These are phyloP conservation scores for Kryptolebias ocellatus DNA, from an alignment of 2,797 vertebrate genomes.

Conservation along the genomic window DNA sequence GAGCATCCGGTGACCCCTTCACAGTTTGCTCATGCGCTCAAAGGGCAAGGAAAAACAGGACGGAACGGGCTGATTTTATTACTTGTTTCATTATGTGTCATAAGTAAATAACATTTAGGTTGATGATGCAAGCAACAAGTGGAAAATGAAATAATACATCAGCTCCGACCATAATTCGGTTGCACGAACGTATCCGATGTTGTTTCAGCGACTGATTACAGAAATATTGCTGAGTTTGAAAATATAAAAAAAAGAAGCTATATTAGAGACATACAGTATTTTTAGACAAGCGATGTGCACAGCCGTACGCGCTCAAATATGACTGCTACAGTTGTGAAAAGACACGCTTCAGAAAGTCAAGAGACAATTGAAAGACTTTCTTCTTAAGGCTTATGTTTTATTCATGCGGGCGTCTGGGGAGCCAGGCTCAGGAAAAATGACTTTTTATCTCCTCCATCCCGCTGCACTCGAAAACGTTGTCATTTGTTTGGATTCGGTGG, in stretches of 20 bases:
- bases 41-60: no score
- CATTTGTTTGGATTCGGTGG: conserved; percentile 53
- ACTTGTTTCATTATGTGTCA: no score
- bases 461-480: conserved; percentile 61
- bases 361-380: conserved; percentile 60
- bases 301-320: conserved; percentile 5
- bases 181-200: conserved; percentile 8
- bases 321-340: conserved; percentile 26
- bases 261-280: background rate
- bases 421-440: conserved; percentile 47
- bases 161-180: conserved; percentile 3
- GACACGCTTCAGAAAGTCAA: conserved; percentile 36
- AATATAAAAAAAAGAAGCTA: background rate
- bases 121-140: no score
- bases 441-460: conserved; percentile 62
- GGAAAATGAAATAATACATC: no score
- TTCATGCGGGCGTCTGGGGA: conserved; percentile 62
- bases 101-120: no score
- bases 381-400: conserved; percentile 67
- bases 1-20: no score
- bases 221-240: conserved; percentile 6
- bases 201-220: background rate
- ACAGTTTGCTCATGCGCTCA: no score
- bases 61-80: no score
- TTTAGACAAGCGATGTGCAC: conserved; percentile 9